phyloP scores from a whole-genome alignment of 2,797 vertebrate species.

The Dallia pectoralis region DNA sequence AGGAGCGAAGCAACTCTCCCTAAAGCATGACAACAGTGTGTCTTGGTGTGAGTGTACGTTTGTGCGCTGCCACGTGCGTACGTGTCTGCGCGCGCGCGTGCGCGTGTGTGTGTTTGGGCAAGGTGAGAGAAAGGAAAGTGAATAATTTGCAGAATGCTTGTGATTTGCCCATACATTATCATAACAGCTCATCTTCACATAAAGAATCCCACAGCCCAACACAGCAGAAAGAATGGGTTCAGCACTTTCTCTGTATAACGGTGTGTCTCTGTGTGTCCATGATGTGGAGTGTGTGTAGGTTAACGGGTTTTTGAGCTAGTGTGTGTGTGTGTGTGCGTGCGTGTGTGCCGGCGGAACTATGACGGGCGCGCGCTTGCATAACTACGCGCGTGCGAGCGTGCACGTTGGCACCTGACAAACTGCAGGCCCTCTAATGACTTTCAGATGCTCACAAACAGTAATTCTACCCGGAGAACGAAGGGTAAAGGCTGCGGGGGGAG shows the following conservation, averaged over 20 bases:
- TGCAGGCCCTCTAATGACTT: conserved; percentile 88
- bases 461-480: conserved; percentile 83
- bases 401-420: conserved; percentile 85
- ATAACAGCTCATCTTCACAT: conserved; percentile 90
- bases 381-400: conserved; percentile 47
- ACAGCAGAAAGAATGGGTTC: conserved; percentile 78
- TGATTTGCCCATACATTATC: conserved; percentile 94
- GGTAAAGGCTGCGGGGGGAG: conserved; percentile 73
- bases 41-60: conserved; percentile 37
- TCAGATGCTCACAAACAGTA: conserved; percentile 91
- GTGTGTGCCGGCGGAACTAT: conserved; percentile 29
- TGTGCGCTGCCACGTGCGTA: conserved; percentile 12
- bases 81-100: conserved; percentile 39
- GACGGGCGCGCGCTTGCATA: conserved; percentile 31
- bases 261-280: conserved; percentile 55
- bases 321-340: too few relatives aligned
- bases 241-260: conserved; percentile 72
- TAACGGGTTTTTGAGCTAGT: conserved; percentile 40
- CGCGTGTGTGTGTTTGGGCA: conserved; percentile 22
- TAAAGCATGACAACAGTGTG: conserved; percentile 58
- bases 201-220: conserved; percentile 84
- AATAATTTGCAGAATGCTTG: conserved; percentile 92
- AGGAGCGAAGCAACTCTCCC: conserved; percentile 81
- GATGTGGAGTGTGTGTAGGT: conserved; percentile 45
- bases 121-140: conserved; percentile 64